Percentiles rank a stretch among this genome's conserved stretches.
phyloP scores from a whole-genome alignment of 2,113 vertebrate genomes.

The Labeo catla region DNA sequence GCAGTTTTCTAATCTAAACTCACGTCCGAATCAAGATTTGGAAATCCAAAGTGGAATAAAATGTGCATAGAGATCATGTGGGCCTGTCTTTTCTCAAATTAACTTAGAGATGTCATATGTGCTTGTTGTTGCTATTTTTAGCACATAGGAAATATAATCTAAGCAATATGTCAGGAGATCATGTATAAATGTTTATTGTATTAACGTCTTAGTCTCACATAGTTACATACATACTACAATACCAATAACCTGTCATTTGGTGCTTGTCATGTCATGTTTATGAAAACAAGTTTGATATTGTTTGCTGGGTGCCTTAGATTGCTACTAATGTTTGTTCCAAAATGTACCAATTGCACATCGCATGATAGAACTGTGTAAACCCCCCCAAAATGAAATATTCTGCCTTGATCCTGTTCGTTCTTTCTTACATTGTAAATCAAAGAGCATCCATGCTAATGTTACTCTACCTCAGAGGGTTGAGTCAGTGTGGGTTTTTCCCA shows the following conservation, averaged over 20 bases:
- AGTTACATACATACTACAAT: neutral
- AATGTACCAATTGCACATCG: slow-evolving; percentile 2
- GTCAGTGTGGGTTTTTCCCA: neutral
- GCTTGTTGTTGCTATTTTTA: slow-evolving; percentile 6
- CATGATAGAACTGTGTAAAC: neutral
- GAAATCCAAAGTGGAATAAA: slow-evolving; percentile 6
- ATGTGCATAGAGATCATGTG: neutral
- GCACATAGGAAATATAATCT: neutral
- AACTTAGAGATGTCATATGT: neutral
- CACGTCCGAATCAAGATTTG: neutral
- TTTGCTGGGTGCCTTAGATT: slow-evolving; percentile 21
- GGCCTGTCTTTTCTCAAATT: neutral
- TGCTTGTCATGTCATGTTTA: neutral
- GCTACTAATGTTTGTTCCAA: neutral
- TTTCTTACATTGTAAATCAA: neutral
- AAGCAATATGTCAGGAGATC: slow-evolving; percentile 1
- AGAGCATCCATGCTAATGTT: neutral
- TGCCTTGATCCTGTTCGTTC: neutral
- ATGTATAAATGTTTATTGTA: neutral
- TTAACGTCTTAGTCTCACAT: slow-evolving; percentile 8
- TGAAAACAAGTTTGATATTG: neutral
- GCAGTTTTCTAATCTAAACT: neutral
- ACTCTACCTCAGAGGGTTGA: slow-evolving; percentile 12
- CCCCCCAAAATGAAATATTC: neutral
- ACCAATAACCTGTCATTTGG: neutral